Percentiles rank a stretch among this genome's conserved stretches.
Evolutionary conservation across 2,113 vertebrate species (phyloP).

Genomic region (Mastomys natalensis): DNA sequence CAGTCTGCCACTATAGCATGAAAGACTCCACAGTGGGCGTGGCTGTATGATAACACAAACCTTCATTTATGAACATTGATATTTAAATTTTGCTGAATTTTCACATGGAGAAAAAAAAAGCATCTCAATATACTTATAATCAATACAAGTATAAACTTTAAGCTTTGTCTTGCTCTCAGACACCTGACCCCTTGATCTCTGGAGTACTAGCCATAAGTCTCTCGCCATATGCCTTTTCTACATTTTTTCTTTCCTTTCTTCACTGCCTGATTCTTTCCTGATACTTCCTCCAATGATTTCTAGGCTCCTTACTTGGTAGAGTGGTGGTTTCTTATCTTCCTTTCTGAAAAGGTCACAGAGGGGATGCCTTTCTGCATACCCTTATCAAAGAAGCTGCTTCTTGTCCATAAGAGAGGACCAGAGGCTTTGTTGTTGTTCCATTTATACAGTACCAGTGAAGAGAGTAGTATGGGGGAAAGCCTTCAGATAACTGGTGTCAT

Average conservation of each 20-base stretch:
- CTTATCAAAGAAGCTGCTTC: not conserved
- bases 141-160: not conserved
- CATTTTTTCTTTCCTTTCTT: not conserved
- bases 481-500: fast-evolving
- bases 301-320: not conserved
- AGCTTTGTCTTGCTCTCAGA: not conserved
- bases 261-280: not conserved
- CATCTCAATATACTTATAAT: not conserved
- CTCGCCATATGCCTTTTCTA: not conserved
- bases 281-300: no score
- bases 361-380: not conserved
- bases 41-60: not conserved
- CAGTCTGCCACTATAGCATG: fast-evolving
- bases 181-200: not conserved
- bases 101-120: not conserved
- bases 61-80: not conserved
- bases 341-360: not conserved
- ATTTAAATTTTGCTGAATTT: constrained; percentile 14
- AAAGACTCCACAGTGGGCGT: fast-evolving
- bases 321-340: not conserved
- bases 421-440: not conserved
- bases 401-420: not conserved
- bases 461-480: not conserved
- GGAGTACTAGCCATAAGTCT: not conserved
- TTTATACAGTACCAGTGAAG: not conserved